Evolutionary conservation across 2,888 invertebrate genomes (phyloP).

Genomic region (Drosophila trichaetosa): DNA sequence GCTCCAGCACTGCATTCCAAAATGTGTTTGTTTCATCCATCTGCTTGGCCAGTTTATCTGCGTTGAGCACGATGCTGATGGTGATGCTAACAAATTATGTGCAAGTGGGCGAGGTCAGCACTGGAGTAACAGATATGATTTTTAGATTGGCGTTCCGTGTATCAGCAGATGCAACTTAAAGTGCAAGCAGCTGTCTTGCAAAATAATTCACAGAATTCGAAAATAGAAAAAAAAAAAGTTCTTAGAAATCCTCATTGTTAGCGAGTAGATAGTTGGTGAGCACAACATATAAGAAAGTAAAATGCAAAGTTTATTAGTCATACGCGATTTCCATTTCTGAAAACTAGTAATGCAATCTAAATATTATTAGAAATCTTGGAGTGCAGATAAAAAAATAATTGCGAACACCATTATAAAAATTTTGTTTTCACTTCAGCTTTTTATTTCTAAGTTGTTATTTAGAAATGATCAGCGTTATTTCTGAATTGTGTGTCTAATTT

Average conservation of each 20-base stretch:
- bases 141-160: constrained; percentile 1
- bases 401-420: neutral
- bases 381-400: neutral
- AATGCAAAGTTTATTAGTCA: neutral
- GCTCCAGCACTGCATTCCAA: constrained; percentile 28
- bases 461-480: neutral
- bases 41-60: constrained; percentile 43
- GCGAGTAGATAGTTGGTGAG: neutral
- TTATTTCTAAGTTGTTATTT: neutral
- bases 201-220: too few relatives aligned
- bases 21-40: constrained; percentile 14
- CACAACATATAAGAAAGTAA: neutral
- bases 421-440: neutral
- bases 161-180: neutral
- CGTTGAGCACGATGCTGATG: constrained; percentile 37
- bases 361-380: neutral
- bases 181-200: neutral
- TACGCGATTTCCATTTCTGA: neutral
- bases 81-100: constrained; percentile 50
- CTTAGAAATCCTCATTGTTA: neutral
- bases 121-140: constrained; percentile 34
- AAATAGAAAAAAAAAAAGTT: neutral
- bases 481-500: neutral
- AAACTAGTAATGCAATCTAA: neutral
- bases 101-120: constrained; percentile 46